Conservation (phyloP, 1,140 invertebrate species). For the Calephelis nemesis region DNA sequence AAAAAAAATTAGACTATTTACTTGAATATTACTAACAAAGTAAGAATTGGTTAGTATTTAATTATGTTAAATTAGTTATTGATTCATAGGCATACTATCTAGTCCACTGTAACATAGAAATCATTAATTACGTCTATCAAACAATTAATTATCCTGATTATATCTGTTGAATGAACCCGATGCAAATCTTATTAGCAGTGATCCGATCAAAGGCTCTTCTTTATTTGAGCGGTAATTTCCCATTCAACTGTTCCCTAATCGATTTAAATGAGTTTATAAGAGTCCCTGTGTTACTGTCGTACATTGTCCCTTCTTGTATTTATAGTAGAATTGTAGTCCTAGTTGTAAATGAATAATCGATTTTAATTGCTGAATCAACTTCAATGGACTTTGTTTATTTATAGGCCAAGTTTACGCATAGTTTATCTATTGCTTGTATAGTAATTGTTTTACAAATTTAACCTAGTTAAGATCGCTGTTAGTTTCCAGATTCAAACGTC, state of each 20-base stretch:
- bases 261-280: slow-evolving; percentile 21
- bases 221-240: slow-evolving; percentile 21
- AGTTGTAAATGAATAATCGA: no score
- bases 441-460: no score
- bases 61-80: no score
- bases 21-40: not conserved
- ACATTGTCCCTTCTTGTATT: not conserved
- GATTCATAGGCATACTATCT: not conserved
- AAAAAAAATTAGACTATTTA: not conserved
- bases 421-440: no score
- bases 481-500: no score
- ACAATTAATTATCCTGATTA: slow-evolving; percentile 10
- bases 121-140: slow-evolving; percentile 3
- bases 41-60: no score
- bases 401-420: no score
- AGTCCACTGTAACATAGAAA: not conserved
- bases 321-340: not conserved
- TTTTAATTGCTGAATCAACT: no score
- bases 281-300: slow-evolving; percentile 4
- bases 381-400: no score
- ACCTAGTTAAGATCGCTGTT: no score
- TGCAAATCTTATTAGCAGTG: slow-evolving; percentile 14
- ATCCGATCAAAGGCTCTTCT: slow-evolving; percentile 11
- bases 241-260: slow-evolving; percentile 24
- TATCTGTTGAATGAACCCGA: slow-evolving; percentile 14